A percentile compares a stretch with the other conserved stretches of the same genome.
Conservation (phyloP, 2,888 invertebrate species). For the Strigamia transsilvanica region DNA sequence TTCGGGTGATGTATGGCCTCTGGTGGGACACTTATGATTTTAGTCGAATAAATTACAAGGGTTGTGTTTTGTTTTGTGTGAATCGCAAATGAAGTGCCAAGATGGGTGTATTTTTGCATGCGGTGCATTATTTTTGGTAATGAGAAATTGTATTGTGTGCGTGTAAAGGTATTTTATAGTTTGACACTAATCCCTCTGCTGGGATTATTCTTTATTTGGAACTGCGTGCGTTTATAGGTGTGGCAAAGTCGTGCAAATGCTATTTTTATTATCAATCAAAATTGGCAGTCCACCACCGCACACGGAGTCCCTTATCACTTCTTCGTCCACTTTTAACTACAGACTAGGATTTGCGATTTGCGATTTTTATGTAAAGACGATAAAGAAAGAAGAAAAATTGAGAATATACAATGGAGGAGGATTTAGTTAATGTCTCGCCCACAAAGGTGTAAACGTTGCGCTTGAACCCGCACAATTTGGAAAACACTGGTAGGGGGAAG, state of each 20-base stretch:
- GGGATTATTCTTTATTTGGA: slow-evolving; percentile 22
- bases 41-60: neutral
- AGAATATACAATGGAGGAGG: slow-evolving; percentile 6
- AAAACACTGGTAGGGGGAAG: neutral
- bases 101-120: neutral
- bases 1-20: no score
- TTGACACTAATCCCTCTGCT: slow-evolving; percentile 11
- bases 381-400: neutral
- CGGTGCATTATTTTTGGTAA: neutral
- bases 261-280: slow-evolving; percentile 12
- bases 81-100: neutral
- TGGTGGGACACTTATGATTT: neutral
- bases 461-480: slow-evolving; percentile 28
- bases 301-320: neutral
- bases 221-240: slow-evolving; percentile 1
- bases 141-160: neutral
- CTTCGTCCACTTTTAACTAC: slow-evolving; percentile 28
- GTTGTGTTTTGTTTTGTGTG: neutral
- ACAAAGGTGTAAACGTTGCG: slow-evolving; percentile 27
- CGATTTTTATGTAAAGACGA: neutral
- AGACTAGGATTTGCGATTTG: neutral
- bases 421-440: slow-evolving; percentile 1
- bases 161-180: slow-evolving; percentile 11
- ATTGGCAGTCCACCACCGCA: slow-evolving; percentile 1
- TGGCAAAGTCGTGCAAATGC: slow-evolving; percentile 14